Evolutionary conservation across 2,797 vertebrate genomes (phyloP), one percentile per base, ranked within the genome.

Genomic region (Chloroceryle inda): DNA sequence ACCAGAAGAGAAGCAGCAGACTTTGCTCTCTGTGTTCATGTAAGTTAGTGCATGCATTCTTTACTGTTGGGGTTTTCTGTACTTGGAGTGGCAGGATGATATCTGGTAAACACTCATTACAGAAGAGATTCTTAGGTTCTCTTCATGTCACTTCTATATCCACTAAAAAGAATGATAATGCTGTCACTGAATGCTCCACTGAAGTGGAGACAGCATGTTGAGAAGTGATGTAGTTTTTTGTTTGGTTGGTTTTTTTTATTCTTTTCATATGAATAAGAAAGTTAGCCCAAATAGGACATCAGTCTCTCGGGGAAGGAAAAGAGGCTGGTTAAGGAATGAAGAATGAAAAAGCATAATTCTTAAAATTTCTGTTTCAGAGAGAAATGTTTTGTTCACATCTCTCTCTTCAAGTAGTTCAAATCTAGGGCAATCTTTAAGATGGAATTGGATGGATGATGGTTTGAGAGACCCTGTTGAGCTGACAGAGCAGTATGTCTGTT

Each of bases 21-120:
- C 78, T 98, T 98, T 96, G 98, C 98, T 90, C 97, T 98, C 92
- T 98, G 98, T 94, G 92, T 98, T 94, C 98, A 98, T 56, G 98
- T 98, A 95, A 97, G 98, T 97, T 50, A 79, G 61, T 42, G 18
- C 58, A 63, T 1, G 0, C 20, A 64, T 92, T 26, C 17, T 50
- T 45, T 49, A 4, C 35, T 74, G 31, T 20, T 63, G 9, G 73
- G 33, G 75, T 74, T 75, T 75, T 76, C 44, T 80, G 17, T 59
- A 37, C 17, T 29, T 18, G 29, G 33, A 27, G 67, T 59, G 23
- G 42, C 59, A 73, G 64, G 64, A 38, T 42, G 11, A 3, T 71
- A 55, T 3, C 18, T 77, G 24, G 69, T 73, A 26, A 77, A 9
- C 77, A 21, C 47, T 73, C 31, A 66, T 56, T 74, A 35, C 18